These are phyloP conservation scores for Procambarus virginalis DNA, from an alignment of 1,140 invertebrate genomes.

Conservation along the genomic window DNA sequence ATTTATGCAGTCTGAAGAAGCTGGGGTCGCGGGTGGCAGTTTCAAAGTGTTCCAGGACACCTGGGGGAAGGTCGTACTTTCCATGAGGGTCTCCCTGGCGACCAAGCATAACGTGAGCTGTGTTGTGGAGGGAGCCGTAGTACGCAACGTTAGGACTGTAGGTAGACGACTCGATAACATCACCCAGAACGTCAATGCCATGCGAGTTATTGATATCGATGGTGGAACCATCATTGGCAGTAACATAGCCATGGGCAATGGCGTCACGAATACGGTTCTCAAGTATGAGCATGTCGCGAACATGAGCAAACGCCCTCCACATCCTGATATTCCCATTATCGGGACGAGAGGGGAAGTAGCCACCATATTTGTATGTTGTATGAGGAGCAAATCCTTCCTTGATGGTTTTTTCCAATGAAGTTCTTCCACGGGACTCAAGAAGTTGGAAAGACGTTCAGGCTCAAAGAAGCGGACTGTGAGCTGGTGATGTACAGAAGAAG, in stretches of 20 bases:
- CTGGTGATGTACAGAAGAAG: constrained; percentile 40
- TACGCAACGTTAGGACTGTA: constrained; percentile 35
- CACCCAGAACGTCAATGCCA: constrained; percentile 46
- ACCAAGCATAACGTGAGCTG: constrained; percentile 28
- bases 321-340: constrained; percentile 28
- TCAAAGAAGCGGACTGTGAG: constrained; percentile 42
- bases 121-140: constrained; percentile 51
- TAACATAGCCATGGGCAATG: constrained; percentile 32
- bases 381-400: constrained; percentile 32
- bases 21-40: constrained; percentile 25
- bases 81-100: constrained; percentile 45
- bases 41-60: constrained; percentile 38
- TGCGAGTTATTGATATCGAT: constrained; percentile 23
- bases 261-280: constrained; percentile 46
- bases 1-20: constrained; percentile 36
- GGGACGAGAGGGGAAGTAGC: constrained; percentile 37
- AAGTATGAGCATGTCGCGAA: constrained; percentile 12
- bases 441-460: constrained; percentile 35
- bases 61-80: constrained; percentile 31
- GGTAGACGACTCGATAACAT: constrained; percentile 36
- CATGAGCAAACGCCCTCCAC: constrained; percentile 19
- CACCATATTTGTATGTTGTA: constrained; percentile 40
- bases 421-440: constrained; percentile 22
- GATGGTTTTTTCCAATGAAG: constrained; percentile 36
- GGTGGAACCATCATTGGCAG: background rate